Evolutionary conservation across 2,888 invertebrate species (phyloP), one percentile per base, ranked within the genome.

Genomic region (Lottia gigantea): DNA sequence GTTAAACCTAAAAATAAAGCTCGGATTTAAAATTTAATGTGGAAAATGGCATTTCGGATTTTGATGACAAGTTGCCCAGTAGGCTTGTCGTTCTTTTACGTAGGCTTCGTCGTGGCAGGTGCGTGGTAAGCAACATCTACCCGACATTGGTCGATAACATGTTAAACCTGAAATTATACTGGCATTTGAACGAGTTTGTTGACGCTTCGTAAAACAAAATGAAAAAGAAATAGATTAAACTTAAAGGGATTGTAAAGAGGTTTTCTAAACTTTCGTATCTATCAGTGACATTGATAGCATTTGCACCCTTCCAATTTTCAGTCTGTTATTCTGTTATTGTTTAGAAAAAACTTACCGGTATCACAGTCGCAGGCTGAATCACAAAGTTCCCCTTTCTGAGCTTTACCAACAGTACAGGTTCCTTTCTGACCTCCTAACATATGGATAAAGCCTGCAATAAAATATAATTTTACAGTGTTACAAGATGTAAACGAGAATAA

Each of bases 91-190:
- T 46, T 66, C n/a, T 25, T 55, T 61, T 11, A 55, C 70, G 46
- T 70, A 70, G 15, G 47, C 16, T 8, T 15, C 62, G 19, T 70
- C 66, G 7, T 61, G 47, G 61, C 70, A 70, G 46, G 70, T 70
- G 7, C 16, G 11, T 6, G 64, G 45, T 40, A 46, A 46, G 26
- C 70, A 70, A 26, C 70, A 70, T 23, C 15, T 19, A 15, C 70
- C 70, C 23, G 61, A 45, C 66, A 70, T 66, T 15, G 70, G 70
- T 16, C 70, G 61, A 46, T 70, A 70, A 61, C 70, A 70, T 15
- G 46, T 31, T 11, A 64, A 61, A 25, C 70, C 70, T 70, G 62
- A 14, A 64, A 63, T 8, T 40, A 40, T 40, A 40, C 40, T 40
- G 8, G 40, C 40, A 40, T 4, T 40, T 6, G 0, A 40, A 40